These are phyloP conservation scores for Aphelenchoides avenae DNA, from an alignment of 1,140 invertebrate species.

Conservation along the genomic window DNA sequence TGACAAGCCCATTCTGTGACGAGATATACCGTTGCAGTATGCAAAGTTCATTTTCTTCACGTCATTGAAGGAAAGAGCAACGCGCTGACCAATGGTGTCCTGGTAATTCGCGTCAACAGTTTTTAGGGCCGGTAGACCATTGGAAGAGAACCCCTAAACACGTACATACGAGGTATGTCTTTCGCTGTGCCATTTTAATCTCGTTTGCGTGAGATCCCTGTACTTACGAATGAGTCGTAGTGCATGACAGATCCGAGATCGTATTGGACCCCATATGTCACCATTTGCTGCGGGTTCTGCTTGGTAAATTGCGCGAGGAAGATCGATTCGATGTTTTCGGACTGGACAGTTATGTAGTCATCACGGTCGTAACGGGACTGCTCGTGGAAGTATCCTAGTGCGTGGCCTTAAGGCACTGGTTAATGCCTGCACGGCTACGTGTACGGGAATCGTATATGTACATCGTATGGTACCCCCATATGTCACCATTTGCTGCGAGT, in stretches of 20 bases:
- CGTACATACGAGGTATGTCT: too few species aligned
- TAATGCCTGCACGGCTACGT: too few species aligned
- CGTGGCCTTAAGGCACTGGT: slow-evolving; percentile 19
- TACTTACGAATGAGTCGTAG: slow-evolving; percentile 12
- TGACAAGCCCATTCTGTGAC: background rate
- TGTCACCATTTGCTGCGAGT: too few species aligned
- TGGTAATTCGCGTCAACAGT: slow-evolving; percentile 29
- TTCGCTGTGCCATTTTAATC: too few species aligned
- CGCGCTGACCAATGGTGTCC: slow-evolving; percentile 33
- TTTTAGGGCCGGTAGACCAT: background rate
- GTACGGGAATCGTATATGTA: too few species aligned
- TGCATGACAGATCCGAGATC: slow-evolving; percentile 21
- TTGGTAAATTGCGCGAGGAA: slow-evolving; percentile 39
- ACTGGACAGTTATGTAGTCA: slow-evolving; percentile 18
- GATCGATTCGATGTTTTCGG: slow-evolving; percentile 16
- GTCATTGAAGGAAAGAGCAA: slow-evolving; percentile 31
- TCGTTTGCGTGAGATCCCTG: too few species aligned
- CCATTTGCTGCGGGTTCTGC: background rate
- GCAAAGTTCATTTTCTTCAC: slow-evolving; percentile 37
- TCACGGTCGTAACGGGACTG: slow-evolving; percentile 28
- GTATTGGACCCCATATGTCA: slow-evolving; percentile 23
- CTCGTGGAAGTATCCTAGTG: slow-evolving; percentile 36
- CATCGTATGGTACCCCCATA: too few species aligned
- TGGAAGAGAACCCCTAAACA: slow-evolving; percentile 9
- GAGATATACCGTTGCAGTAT: slow-evolving; percentile 25